phyloP scores from a whole-genome alignment of 1,140 invertebrate species.

The Lordiphosa stackelbergi region DNA sequence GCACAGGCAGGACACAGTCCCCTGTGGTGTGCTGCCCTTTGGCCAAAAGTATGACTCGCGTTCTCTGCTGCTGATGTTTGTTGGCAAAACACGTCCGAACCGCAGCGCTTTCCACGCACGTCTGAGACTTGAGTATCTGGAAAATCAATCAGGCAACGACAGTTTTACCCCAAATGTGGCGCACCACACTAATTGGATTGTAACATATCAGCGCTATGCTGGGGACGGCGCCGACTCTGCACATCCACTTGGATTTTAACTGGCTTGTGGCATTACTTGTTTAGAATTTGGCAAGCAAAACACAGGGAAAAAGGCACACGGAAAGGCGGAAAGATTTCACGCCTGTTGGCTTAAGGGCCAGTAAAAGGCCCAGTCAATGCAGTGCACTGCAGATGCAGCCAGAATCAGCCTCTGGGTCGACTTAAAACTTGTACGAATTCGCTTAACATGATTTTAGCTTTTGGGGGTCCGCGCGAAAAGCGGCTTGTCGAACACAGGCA shows the following conservation, averaged over 20 bases:
- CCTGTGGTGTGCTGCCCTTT: background rate
- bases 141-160: constrained; percentile 56
- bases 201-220: constrained; percentile 58
- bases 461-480: constrained; percentile 26
- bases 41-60: constrained; percentile 5
- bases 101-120: constrained; percentile 64
- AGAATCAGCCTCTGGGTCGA: constrained; percentile 31
- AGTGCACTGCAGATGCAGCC: constrained; percentile 8
- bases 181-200: constrained; percentile 73
- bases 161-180: constrained; percentile 24
- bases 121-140: constrained; percentile 48
- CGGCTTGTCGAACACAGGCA: constrained; percentile 29
- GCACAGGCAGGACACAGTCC: constrained; percentile 22
- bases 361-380: constrained; percentile 34
- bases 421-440: constrained; percentile 70
- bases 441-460: constrained; percentile 53
- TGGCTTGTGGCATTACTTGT: constrained; percentile 61
- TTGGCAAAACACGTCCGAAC: constrained; percentile 65
- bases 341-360: constrained; percentile 25
- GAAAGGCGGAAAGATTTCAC: constrained; percentile 53
- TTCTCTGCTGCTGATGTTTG: background rate
- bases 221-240: constrained; percentile 29
- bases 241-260: constrained; percentile 35
- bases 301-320: constrained; percentile 28
- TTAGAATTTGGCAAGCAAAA: constrained; percentile 62